Evolutionary conservation across 2,113 vertebrate genomes (phyloP).

Genomic region (Nerophis ophidion): DNA sequence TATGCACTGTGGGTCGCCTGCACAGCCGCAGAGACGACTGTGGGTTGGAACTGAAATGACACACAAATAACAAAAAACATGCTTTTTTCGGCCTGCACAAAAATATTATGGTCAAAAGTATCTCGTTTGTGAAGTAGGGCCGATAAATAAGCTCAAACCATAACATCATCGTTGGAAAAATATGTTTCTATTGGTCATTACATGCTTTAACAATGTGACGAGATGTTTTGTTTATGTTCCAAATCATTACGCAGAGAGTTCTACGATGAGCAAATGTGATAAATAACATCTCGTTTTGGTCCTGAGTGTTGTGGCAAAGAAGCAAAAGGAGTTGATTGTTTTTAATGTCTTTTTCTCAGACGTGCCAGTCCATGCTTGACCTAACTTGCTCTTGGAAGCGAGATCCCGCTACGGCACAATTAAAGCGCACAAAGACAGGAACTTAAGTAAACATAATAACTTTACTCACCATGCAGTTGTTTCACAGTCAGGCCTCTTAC

Average conservation of each 20-base stretch:
- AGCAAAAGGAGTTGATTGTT: neutral
- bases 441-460: neutral
- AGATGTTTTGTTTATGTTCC: neutral
- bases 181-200: no score
- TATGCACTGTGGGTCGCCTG: neutral
- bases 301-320: neutral
- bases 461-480: neutral
- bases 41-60: neutral
- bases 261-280: neutral
- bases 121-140: neutral
- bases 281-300: neutral
- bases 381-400: neutral
- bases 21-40: neutral
- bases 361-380: neutral
- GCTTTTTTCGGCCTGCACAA: neutral
- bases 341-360: neutral
- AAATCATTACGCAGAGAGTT: neutral
- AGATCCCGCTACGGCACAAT: neutral
- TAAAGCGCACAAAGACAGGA: constrained; percentile 1
- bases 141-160: no score
- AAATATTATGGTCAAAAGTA: neutral
- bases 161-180: neutral
- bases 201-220: neutral
- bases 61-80: neutral
- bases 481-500: neutral